Evolutionary conservation across 2,888 invertebrate genomes (phyloP).

Genomic region (Drosophila borealis): DNA sequence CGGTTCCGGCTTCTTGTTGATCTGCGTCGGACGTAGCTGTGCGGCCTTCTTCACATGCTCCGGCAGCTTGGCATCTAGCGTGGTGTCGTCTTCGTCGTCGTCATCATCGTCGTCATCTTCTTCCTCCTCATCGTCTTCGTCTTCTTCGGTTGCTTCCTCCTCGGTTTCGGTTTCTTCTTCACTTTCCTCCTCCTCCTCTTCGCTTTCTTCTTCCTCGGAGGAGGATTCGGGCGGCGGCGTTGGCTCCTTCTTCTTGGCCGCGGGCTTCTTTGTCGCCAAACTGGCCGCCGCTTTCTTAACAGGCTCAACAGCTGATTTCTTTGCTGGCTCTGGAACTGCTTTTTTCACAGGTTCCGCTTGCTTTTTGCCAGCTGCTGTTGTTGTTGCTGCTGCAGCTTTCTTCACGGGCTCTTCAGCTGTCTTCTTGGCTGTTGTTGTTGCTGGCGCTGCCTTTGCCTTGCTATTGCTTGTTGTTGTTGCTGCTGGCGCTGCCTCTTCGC

Average conservation of each 20-base stretch:
- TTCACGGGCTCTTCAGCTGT: slow-evolving; percentile 60
- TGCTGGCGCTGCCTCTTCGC: slow-evolving; percentile 41
- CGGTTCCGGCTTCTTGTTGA: slow-evolving; percentile 71
- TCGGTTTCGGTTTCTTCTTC: slow-evolving; percentile 52
- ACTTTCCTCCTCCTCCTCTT: slow-evolving; percentile 38
- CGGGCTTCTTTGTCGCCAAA: slow-evolving; percentile 52
- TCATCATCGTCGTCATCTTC: slow-evolving; percentile 71
- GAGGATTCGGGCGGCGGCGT: slow-evolving; percentile 79
- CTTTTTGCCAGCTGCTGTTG: slow-evolving; percentile 50
- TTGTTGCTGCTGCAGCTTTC: slow-evolving; percentile 36
- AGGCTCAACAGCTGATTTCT: slow-evolving; percentile 59
- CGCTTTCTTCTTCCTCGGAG: slow-evolving; percentile 66
- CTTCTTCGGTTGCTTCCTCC: slow-evolving; percentile 67
- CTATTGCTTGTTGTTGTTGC: slow-evolving; percentile 28
- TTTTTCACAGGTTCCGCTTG: slow-evolving; percentile 53
- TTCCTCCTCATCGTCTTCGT: slow-evolving; percentile 65
- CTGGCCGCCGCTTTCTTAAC: slow-evolving; percentile 49
- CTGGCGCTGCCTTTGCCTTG: slow-evolving; percentile 40
- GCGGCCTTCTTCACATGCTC: slow-evolving; percentile 71
- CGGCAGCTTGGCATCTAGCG: slow-evolving; percentile 67
- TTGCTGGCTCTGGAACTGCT: slow-evolving; percentile 43
- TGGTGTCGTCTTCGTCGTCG: slow-evolving; percentile 62
- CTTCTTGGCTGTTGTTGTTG: slow-evolving; percentile 76
- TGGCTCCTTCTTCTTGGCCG: slow-evolving; percentile 81
- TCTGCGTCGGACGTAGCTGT: slow-evolving; percentile 69